Percentiles rank a stretch among this genome's conserved stretches.
phyloP scores from a whole-genome alignment of 2,113 vertebrate genomes.

The Gasterosteus nipponicus region DNA sequence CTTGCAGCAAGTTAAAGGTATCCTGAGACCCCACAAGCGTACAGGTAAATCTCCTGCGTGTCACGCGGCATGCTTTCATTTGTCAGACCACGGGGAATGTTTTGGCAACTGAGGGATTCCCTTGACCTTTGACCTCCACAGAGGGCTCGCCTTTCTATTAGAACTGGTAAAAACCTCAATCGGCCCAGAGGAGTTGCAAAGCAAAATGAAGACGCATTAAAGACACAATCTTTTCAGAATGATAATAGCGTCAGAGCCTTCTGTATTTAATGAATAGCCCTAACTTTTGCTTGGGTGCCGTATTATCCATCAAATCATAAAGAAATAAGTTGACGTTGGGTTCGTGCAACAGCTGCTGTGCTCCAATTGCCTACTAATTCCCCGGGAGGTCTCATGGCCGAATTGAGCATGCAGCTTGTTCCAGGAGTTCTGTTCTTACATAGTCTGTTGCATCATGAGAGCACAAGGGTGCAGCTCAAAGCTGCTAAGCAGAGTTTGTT shows the following conservation, averaged over 20 bases:
- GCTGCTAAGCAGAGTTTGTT: not conserved
- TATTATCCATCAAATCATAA: not conserved
- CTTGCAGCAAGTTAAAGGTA: constrained; percentile 60
- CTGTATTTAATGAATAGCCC: not conserved
- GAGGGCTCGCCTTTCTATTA: not conserved
- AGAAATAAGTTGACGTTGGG: not conserved
- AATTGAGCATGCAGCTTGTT: constrained; percentile 27
- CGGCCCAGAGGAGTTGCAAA: not conserved
- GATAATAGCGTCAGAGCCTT: not conserved
- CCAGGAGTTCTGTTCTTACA: constrained; percentile 9
- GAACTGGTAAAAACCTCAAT: not conserved
- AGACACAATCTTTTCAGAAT: not conserved
- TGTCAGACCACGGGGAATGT: not conserved
- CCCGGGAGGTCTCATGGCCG: constrained; percentile 15
- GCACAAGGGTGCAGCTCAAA: not conserved
- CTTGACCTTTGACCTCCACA: constrained; percentile 6
- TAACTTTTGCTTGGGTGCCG: not conserved
- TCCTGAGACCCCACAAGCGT: constrained; percentile 73
- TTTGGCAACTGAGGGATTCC: not conserved
- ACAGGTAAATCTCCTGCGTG: constrained; percentile 69
- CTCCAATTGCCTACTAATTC: constrained; percentile 29
- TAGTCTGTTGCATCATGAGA: not conserved
- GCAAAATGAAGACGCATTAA: not conserved
- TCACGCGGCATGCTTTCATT: not conserved
- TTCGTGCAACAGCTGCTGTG: constrained; percentile 31